Evolutionary conservation across 2,888 invertebrate genomes (phyloP), one percentile per base, ranked within the genome.

Genomic region (Nesidiocoris tenuis): DNA sequence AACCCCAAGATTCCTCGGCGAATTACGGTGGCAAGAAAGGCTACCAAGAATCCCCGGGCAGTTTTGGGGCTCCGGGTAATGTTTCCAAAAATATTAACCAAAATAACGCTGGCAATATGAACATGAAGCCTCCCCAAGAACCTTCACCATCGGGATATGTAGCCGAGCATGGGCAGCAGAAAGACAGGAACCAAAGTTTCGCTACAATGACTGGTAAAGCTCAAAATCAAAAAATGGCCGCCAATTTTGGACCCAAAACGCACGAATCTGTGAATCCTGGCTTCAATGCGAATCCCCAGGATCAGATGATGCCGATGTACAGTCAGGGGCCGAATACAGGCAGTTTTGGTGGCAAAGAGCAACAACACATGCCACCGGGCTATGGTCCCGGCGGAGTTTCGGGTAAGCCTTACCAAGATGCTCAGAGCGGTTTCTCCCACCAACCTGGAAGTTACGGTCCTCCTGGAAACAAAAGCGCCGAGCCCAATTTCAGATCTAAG

Each of bases 221-320:
- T 18, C 67, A 65, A 65, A 39, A 65, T 22, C n/a, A 17, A n/a
- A 54, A 67, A 19, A 67, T 67, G 66, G 54, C 12, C 21, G 19
- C 54, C n/a, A 59, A 59, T 19, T 66, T 66, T 54, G 66, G 66
- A 1, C 39, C 39, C 3, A 39, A 39, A 39, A 12, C 12, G 3
- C 39, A 39, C 12, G 39, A 39, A 3, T 39, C 39, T 18, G 9
- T 54, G 1, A 21, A 55, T 23, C 16, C 19, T 55, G 22, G 21
- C 21, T 67, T 22, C 56, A 67, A 5, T 19, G 5, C 65, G 18
- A 65, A 39, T 18, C 39, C 65, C 18, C 65, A 23, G 25, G 65
- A 39, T 65, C 21, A 17, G 19, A 63, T 63, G 22, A 63, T 63
- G 63, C n/a, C 23, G 5, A 65, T 65, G 25, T 23, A 22, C 23